Base-by-base conservation (phyloP, 2,888 invertebrate species). In the Netelia fuscicornis region DNA sequence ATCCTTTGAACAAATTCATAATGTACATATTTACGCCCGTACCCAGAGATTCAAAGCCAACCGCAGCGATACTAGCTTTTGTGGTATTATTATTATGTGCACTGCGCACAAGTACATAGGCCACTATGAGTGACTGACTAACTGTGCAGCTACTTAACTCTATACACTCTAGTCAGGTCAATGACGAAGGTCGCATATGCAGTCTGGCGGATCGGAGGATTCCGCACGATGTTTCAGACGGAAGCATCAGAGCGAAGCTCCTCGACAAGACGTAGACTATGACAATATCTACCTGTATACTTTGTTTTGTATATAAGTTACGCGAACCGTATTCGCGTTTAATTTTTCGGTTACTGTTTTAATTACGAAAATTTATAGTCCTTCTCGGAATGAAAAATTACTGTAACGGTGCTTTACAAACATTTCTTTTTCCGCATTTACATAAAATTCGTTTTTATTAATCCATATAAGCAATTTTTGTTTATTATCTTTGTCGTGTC, bases 141-240 rank as follows among this genome's bases (percentile, higher is more conserved):
- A 84, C 80, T 76, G 75, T 82, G 76, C 76, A 71, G 81, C 83
- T 81, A 84, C 84, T 84, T 77, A 72, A 48, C 72, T 72, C 67
- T 13, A 37, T 37, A 83, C 67, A 81, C 81, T 77, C 77, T 72
- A 77, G 77, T 67, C 84, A 42, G 84, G 84, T 84, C 84, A 84
- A 84, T 81, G 81, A 81, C 81, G 84, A 81, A 84, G 84, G 81
- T 84, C 76, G 62, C 60, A 25, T 77, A 42, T 17, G 42, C 56
- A 68, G 70, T 77, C 81, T 67, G 54, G 71, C 79, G 70, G 10
- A 25, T 76, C 71, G 37, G 81, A 76, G 60, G 52, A 76, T 84
- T 60, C 67, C 25, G 60, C 83, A 56, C 25, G 52, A 56, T 65
- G 42, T 58, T 42, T 65, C 42, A 58, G 60, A 84, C 84, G 52